Percentiles rank a stretch among this genome's conserved stretches.
phyloP scores from a whole-genome alignment of 2,113 vertebrate genomes.

The Dissostichus mawsoni region DNA sequence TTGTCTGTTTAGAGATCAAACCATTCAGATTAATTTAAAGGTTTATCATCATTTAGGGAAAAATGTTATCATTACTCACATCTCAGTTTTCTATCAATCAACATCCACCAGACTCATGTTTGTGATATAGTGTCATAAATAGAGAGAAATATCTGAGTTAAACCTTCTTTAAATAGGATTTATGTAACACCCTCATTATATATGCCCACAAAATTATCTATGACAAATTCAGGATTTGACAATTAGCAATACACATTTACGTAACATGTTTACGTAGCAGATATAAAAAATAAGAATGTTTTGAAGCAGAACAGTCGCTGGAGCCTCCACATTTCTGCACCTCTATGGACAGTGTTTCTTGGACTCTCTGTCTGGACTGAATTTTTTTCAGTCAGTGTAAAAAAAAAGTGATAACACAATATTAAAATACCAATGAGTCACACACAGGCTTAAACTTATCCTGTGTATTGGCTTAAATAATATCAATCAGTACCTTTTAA shows the following conservation, averaged over 20 bases:
- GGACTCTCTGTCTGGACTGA: neutral
- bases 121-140: neutral
- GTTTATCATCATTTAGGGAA: slow-evolving; percentile 10
- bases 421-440: slow-evolving; percentile 58
- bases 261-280: slow-evolving; percentile 52
- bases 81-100: neutral
- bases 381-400: slow-evolving; percentile 22
- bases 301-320: slow-evolving; percentile 23
- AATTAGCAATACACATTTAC: slow-evolving; percentile 65
- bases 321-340: slow-evolving; percentile 36
- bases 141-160: slow-evolving; percentile 6
- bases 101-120: neutral
- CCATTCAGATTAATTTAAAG: slow-evolving; percentile 21
- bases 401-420: slow-evolving; percentile 27
- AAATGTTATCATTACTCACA: neutral
- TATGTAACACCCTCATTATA: slow-evolving; percentile 49
- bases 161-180: slow-evolving; percentile 45
- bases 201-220: slow-evolving; percentile 52
- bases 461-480: neutral
- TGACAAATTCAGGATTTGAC: slow-evolving; percentile 58
- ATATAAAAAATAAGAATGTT: slow-evolving; percentile 29
- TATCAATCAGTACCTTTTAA: neutral
- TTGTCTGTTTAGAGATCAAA: neutral
- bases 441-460: neutral
- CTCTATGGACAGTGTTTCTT: slow-evolving; percentile 16